phyloP scores from a whole-genome alignment of 2,113 vertebrate species.

The Petromus typicus region DNA sequence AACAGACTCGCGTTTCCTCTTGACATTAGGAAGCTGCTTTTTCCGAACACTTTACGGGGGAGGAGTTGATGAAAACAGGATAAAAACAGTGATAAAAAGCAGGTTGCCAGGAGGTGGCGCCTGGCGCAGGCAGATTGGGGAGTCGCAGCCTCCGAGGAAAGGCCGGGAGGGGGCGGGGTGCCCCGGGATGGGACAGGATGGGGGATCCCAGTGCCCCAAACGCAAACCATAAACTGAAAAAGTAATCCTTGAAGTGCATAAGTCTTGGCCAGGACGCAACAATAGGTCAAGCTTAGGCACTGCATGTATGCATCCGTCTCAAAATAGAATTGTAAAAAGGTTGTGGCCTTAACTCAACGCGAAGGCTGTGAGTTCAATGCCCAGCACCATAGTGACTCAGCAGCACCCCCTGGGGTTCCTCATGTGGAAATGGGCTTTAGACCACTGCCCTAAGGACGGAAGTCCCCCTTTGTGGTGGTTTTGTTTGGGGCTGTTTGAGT shows the following conservation, averaged over 20 bases:
- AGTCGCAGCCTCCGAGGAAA: not conserved
- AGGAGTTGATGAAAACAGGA: not conserved
- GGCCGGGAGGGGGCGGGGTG: not conserved
- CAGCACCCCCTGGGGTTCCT: too few species aligned
- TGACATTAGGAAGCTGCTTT: conserved; percentile 23
- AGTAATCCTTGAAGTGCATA: not conserved
- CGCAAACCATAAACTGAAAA: not conserved
- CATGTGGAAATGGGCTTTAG: not conserved
- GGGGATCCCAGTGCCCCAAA: not conserved
- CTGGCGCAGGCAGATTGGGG: not conserved
- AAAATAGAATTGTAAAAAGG: not conserved
- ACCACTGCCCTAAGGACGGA: too few species aligned
- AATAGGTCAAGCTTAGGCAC: too few species aligned
- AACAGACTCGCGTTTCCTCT: conserved; percentile 15
- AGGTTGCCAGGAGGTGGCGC: conserved; percentile 47
- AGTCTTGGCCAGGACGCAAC: not conserved
- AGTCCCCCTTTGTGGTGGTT: not conserved
- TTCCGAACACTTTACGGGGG: not conserved
- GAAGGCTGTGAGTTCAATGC: not conserved
- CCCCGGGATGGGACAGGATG: too few species aligned
- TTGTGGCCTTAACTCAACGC: too few species aligned
- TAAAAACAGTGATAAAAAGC: not conserved
- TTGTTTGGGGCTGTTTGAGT: not conserved
- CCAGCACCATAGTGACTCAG: not conserved
- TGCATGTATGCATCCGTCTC: too few species aligned